Evolutionary conservation across 2,113 vertebrate species (phyloP).

Genomic region (Ardeotis arabs): DNA sequence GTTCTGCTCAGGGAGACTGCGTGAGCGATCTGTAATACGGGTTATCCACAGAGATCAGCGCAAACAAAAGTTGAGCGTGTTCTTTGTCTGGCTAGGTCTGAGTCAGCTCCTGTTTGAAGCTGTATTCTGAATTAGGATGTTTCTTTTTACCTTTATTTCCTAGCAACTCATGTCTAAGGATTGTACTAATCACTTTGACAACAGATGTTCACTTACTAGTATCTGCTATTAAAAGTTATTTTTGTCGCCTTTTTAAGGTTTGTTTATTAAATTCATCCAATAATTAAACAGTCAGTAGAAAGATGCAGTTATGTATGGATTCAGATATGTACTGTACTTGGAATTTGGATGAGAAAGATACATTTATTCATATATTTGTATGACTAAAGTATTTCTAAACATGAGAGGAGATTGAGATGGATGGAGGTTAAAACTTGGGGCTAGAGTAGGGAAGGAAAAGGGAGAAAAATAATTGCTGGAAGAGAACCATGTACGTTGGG

Average conservation of each 20-base stretch:
- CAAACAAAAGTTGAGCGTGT: not conserved
- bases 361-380: not conserved
- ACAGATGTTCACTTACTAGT: not conserved
- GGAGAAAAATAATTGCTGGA: not conserved
- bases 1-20: not conserved
- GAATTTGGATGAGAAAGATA: not conserved
- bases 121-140: not conserved
- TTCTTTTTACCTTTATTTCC: slow-evolving; percentile 31
- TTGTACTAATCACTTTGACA: not conserved
- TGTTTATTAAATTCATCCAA: not conserved
- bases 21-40: not conserved
- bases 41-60: not conserved
- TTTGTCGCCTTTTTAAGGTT: not conserved
- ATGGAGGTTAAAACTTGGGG: not conserved
- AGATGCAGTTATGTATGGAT: not conserved
- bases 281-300: not conserved
- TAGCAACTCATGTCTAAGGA: not conserved
- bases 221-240: slow-evolving; percentile 2
- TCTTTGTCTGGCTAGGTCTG: slow-evolving; percentile 1
- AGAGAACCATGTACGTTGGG: not conserved
- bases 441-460: not conserved
- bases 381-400: not conserved
- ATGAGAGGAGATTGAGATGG: not conserved
- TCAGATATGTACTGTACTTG: not conserved
- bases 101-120: slow-evolving; percentile 22